These are phyloP conservation scores for Equus quagga DNA, from an alignment of 2,113 vertebrate genomes.

Conservation along the genomic window DNA sequence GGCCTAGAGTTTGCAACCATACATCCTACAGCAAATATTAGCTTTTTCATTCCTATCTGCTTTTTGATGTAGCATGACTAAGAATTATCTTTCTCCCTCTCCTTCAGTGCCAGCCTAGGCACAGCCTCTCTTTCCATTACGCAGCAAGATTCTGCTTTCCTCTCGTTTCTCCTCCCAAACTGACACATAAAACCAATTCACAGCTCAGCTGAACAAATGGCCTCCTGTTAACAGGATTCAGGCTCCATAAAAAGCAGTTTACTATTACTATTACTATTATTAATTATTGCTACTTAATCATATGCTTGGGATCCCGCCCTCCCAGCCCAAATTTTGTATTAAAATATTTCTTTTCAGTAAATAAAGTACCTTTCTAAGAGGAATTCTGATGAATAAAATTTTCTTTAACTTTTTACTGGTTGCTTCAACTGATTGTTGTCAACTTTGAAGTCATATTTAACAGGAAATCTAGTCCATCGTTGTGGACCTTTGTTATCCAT, in stretches of 20 bases:
- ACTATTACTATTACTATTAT: not conserved
- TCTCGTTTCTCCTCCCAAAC: not conserved
- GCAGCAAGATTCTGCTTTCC: not conserved
- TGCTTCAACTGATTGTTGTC: not conserved
- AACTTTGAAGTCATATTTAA: not conserved
- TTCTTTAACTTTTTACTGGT: not conserved
- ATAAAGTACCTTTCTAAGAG: not conserved
- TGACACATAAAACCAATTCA: not conserved
- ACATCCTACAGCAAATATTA: not conserved
- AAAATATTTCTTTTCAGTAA: slow-evolving; percentile 21
- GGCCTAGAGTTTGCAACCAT: not conserved
- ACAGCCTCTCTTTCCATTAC: not conserved
- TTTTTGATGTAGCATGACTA: not conserved
- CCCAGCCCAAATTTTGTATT: not conserved
- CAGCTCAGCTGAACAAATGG: not conserved
- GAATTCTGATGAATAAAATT: not conserved
- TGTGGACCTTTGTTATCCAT: not conserved
- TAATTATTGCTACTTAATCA: not conserved
- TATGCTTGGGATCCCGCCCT: not conserved
- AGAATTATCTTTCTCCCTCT: not conserved
- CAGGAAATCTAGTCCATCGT: not conserved
- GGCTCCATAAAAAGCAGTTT: not conserved
- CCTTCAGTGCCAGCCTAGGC: not conserved
- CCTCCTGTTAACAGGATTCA: not conserved
- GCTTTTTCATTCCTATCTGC: not conserved